Percentiles rank a stretch among this genome's conserved stretches.
These are phyloP conservation scores for Acipenser transmontanus DNA, from an alignment of 2,797 vertebrate genomes.

Conservation along the genomic window DNA sequence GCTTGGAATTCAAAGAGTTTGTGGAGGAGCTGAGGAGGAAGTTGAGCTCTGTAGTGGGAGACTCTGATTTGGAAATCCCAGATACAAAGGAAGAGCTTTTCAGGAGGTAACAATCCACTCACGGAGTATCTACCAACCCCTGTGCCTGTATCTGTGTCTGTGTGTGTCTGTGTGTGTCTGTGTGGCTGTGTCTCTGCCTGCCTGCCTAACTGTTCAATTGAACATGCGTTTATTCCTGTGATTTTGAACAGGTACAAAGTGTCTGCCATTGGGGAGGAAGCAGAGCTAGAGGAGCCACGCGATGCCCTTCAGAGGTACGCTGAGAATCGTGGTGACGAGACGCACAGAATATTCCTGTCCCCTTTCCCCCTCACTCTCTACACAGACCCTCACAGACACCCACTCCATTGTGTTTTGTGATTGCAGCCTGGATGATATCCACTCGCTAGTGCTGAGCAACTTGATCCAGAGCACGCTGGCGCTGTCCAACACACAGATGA, in stretches of 20 bases:
- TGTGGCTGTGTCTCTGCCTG: too few relatives aligned
- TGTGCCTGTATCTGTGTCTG: background rate
- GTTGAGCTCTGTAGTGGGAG: conserved; percentile 68
- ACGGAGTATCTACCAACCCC: background rate
- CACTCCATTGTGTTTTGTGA: conserved; percentile 1
- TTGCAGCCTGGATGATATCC: conserved; percentile 77
- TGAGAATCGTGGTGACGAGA: too few relatives aligned
- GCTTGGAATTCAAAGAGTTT: conserved; percentile 75
- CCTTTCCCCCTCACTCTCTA: too few relatives aligned
- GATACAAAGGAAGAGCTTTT: conserved; percentile 79
- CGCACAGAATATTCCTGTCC: too few relatives aligned
- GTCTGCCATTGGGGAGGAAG: conserved; percentile 64
- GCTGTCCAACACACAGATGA: conserved; percentile 86
- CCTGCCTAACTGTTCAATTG: too few relatives aligned
- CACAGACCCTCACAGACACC: too few relatives aligned
- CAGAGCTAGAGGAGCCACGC: conserved; percentile 8
- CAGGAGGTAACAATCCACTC: conserved; percentile 53
- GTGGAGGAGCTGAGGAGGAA: conserved; percentile 75
- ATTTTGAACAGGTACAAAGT: conserved; percentile 70
- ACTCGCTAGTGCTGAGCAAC: conserved; percentile 82
- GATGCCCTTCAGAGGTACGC: too few relatives aligned
- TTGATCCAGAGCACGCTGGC: conserved; percentile 90
- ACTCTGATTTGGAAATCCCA: conserved; percentile 60
- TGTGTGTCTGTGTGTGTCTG: too few relatives aligned
- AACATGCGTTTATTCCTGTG: conserved; percentile 10